Evolutionary conservation across 2,113 vertebrate genomes (phyloP).

Genomic region (Aleadryas rufinucha): DNA sequence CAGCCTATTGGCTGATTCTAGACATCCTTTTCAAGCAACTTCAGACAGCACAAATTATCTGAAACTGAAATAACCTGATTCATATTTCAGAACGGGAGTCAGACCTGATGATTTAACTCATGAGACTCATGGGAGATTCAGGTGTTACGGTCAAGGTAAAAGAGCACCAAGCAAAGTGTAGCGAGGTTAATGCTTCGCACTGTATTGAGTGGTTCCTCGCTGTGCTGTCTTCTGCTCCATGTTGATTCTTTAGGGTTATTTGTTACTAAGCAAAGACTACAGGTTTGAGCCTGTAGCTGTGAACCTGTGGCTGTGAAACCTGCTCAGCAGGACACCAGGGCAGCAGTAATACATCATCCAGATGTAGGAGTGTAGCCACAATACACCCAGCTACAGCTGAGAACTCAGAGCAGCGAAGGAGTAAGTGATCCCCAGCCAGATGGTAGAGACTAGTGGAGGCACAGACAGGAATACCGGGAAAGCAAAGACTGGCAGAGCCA

Average conservation of each 20-base stretch:
- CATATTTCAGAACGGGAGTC: neutral
- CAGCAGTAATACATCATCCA: neutral
- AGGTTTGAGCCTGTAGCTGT: neutral
- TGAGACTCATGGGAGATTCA: neutral
- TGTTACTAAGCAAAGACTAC: neutral
- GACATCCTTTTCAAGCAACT: neutral
- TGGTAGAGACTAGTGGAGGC: slow-evolving; percentile 74
- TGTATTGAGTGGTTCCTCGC: neutral
- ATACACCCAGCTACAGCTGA: neutral
- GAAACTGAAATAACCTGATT: neutral
- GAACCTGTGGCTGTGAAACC: neutral
- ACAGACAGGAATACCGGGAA: slow-evolving; percentile 80
- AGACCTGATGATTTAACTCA: neutral
- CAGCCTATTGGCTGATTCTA: neutral
- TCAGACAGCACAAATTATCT: neutral
- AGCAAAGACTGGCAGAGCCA: slow-evolving; percentile 79
- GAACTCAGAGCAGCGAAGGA: slow-evolving; percentile 81
- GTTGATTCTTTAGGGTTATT: neutral
- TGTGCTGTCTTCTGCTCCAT: neutral
- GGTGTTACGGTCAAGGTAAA: neutral
- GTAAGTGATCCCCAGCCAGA: slow-evolving; percentile 81
- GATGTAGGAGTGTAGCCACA: neutral
- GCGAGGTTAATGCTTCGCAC: neutral
- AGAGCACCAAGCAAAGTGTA: neutral
- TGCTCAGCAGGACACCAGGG: neutral